Percentiles rank a stretch among this genome's conserved stretches.
Conservation (phyloP, 2,113 vertebrate species). For the Gobio gobio region DNA sequence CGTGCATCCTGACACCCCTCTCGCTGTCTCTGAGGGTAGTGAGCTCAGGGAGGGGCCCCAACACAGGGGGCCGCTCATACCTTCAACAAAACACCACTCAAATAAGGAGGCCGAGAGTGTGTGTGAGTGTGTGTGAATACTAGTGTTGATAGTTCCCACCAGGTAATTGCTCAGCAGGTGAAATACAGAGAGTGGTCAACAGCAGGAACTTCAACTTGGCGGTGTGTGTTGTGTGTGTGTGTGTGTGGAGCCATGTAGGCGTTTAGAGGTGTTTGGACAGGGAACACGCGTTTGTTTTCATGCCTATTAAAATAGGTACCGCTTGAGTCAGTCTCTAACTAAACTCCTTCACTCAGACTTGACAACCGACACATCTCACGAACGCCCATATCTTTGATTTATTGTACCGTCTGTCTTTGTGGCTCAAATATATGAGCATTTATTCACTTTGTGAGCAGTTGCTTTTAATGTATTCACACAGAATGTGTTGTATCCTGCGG, state of each 20-base stretch:
- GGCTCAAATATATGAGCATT: constrained; percentile 4
- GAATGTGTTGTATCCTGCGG: constrained; percentile 24
- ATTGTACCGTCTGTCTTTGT: constrained; percentile 2
- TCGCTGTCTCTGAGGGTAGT: constrained; percentile 49
- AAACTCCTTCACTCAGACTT: constrained; percentile 25
- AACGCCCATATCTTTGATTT: neutral
- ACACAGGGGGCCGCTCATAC: constrained; percentile 35
- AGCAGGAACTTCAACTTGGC: constrained; percentile 24
- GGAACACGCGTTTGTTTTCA: constrained; percentile 14
- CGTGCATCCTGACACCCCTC: constrained; percentile 23
- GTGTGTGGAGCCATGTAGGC: neutral
- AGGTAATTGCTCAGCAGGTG: constrained; percentile 53
- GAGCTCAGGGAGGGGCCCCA: constrained; percentile 48
- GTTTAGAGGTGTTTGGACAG: neutral
- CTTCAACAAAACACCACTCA: constrained; percentile 43
- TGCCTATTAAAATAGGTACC: constrained; percentile 14
- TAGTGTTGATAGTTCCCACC: constrained; percentile 44
- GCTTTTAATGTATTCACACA: constrained; percentile 33
- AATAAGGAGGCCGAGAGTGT: constrained; percentile 23
- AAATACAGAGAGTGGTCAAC: constrained; percentile 38
- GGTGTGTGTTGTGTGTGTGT: neutral
- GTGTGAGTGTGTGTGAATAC: constrained; percentile 23
- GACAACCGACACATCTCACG: neutral
- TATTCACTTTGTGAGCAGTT: constrained; percentile 25
- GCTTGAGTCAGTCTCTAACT: neutral